A percentile compares a stretch with the other conserved stretches of the same genome.
phyloP scores from a whole-genome alignment of 2,113 vertebrate genomes.

The Macrotis lagotis region DNA sequence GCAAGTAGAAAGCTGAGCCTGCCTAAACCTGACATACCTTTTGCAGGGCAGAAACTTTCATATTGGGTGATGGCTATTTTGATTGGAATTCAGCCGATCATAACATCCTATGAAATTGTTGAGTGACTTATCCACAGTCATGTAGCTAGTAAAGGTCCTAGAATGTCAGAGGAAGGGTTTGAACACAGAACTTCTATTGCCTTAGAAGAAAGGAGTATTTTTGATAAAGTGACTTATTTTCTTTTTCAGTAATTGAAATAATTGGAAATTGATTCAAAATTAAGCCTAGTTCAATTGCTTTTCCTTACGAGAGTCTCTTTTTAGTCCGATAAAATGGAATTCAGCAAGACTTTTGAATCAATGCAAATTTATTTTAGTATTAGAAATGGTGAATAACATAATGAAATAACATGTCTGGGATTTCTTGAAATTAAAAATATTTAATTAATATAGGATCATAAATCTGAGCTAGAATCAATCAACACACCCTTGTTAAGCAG shows the following conservation, averaged over 20 bases:
- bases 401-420: constrained; percentile 69
- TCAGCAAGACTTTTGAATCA: constrained; percentile 64
- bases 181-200: not conserved
- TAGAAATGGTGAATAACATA: constrained; percentile 66
- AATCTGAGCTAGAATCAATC: not conserved
- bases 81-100: not conserved
- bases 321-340: constrained; percentile 34
- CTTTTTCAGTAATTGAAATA: not conserved
- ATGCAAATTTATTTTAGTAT: constrained; percentile 64
- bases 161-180: too few relatives aligned
- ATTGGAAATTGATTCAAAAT: constrained; percentile 3
- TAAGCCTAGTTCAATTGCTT: not conserved
- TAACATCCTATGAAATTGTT: not conserved
- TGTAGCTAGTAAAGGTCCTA: not conserved
- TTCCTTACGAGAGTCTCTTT: not conserved
- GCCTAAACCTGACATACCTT: too few relatives aligned
- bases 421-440: constrained; percentile 70
- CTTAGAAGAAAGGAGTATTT: not conserved
- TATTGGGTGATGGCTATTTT: not conserved
- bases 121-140: not conserved
- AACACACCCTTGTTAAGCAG: not conserved
- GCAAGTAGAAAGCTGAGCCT: not conserved
- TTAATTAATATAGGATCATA: constrained; percentile 64
- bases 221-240: not conserved
- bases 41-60: not conserved